Base-by-base conservation (phyloP, 1,140 invertebrate genomes). In the Melipona quadrifasciata region DNA sequence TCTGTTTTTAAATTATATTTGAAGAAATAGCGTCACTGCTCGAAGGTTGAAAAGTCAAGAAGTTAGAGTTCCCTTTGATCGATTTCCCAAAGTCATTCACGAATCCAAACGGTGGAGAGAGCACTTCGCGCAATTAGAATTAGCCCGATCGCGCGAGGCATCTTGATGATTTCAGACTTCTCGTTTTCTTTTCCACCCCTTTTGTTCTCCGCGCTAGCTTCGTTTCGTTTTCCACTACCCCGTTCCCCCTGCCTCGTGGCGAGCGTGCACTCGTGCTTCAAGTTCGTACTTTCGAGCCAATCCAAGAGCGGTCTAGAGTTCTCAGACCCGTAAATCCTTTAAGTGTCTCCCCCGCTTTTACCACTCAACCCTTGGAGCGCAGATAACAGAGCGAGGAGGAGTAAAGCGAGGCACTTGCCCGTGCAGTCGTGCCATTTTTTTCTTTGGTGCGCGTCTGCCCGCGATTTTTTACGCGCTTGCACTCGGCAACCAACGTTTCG, bases 311-410 rank as follows among this genome's bases (percentile, higher is more conserved):
- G 85, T 92, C 88, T 91, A 88, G 87, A 93, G 92, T 93, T 93
- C 91, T 93, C 91, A 91, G 87, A 89, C 87, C 91, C 91, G 92
- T 93, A 93, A 93, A 93, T 93, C 92, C 92, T 93, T 93, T 93
- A 93, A 93, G 92, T 93, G 92, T 93, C 91, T 91, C 89, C 2
- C 79, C 86, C 90, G 89, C 86, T 87, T 87, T 89, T 86, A 89
- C 87, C 83, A 86, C 74, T 71, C 80, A 89, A 68, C 86, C 89
- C 76, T 85, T 79, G 88, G 85, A 87, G 81, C 85, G 65, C 84
- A 87, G 87, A 89, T 89, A 89, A 86, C 85, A 75, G 81, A 87
- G 77, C 61, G 75, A 84, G 82, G 78, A 80, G 75, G 81, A 86
- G 87, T 75, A 81, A 89, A 79, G 82, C 71, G 84, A 67, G 71